Conservation (phyloP, 1,140 invertebrate genomes). For the Rhizoglyphus robini region DNA sequence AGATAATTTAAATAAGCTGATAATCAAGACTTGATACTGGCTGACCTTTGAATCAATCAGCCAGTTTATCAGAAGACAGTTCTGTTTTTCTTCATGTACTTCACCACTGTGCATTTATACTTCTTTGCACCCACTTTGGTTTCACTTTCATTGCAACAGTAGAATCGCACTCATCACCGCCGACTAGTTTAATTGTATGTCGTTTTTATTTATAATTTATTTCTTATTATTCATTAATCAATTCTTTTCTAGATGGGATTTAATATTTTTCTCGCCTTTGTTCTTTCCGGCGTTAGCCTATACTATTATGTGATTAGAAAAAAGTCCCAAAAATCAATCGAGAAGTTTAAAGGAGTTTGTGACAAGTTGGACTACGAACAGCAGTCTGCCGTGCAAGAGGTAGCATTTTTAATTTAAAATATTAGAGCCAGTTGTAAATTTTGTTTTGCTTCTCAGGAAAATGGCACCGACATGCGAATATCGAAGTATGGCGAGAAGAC, state of each 20-base stretch:
- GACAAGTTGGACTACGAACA: conserved; percentile 4
- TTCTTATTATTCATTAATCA: not conserved
- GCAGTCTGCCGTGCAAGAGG: not conserved
- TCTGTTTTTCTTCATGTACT: no score
- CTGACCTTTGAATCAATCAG: no score
- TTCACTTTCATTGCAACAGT: no score
- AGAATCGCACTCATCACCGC: no score
- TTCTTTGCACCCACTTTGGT: no score
- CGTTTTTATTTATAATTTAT: no score
- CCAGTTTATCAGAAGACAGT: no score
- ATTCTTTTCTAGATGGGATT: conserved; percentile 3
- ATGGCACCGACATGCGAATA: not conserved
- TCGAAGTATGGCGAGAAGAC: not conserved
- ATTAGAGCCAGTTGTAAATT: not conserved
- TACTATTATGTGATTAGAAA: not conserved
- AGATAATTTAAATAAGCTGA: no score
- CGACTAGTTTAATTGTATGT: no score
- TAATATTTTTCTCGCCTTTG: not conserved
- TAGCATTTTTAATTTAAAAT: not conserved
- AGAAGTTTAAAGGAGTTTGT: not conserved
- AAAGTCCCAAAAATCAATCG: not conserved
- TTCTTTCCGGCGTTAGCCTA: not conserved
- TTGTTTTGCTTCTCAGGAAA: not conserved
- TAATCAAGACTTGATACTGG: no score
- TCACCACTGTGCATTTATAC: no score